Evolutionary conservation across 2,797 vertebrate genomes (phyloP).

Genomic region (Meda fulgida): DNA sequence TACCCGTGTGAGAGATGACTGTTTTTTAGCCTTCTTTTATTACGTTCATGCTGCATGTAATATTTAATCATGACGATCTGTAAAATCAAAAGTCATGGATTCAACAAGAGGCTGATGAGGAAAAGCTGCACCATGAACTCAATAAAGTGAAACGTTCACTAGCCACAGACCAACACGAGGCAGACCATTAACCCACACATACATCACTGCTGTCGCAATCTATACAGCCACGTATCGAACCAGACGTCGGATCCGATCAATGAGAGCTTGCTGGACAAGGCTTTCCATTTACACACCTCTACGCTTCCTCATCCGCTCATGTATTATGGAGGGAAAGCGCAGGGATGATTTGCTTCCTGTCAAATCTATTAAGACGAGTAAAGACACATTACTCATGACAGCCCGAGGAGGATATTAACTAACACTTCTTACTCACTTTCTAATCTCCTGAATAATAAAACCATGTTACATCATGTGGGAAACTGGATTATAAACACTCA

Average conservation of each 20-base stretch:
- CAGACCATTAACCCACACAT: constrained; percentile 63
- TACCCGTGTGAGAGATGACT: constrained; percentile 8
- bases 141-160: constrained; percentile 68
- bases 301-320: background rate
- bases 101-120: constrained; percentile 29
- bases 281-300: constrained; percentile 56
- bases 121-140: constrained; percentile 49
- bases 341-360: constrained; percentile 14
- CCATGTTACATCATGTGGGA: constrained; percentile 20
- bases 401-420: constrained; percentile 27
- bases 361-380: constrained; percentile 40
- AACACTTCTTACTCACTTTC: constrained; percentile 15
- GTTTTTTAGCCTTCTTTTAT: constrained; percentile 13
- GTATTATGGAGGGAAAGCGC: constrained; percentile 1
- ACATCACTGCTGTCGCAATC: constrained; percentile 71
- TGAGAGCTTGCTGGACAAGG: constrained; percentile 62
- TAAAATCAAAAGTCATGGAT: constrained; percentile 62
- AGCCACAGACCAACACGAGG: constrained; percentile 55
- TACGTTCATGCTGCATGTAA: constrained; percentile 40
- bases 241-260: constrained; percentile 58
- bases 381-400: constrained; percentile 22
- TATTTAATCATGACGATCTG: constrained; percentile 23
- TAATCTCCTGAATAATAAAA: constrained; percentile 36
- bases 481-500: constrained; percentile 39
- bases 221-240: constrained; percentile 49